Percentiles rank a stretch among this genome's conserved stretches.
Conservation (phyloP, 2,888 invertebrate genomes). For the Mantis religiosa region DNA sequence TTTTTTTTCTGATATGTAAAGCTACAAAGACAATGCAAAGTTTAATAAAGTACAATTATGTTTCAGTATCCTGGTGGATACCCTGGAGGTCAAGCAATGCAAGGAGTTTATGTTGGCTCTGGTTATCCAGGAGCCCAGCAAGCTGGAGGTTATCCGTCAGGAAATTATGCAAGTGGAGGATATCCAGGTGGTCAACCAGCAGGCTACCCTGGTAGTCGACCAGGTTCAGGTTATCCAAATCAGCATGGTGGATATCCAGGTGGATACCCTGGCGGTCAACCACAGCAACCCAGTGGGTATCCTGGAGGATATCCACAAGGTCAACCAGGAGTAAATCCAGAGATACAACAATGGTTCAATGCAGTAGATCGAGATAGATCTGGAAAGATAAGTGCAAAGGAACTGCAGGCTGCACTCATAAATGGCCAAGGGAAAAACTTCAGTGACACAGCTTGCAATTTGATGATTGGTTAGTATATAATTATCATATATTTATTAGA, state of each 20-base stretch:
- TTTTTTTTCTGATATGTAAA: too few species aligned
- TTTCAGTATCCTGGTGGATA: background rate
- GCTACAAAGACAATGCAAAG: slow-evolving; percentile 42
- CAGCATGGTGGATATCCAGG: slow-evolving; percentile 27
- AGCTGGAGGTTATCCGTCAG: background rate
- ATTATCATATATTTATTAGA: background rate
- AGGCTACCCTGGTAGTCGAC: slow-evolving; percentile 29
- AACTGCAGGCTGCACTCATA: slow-evolving; percentile 74
- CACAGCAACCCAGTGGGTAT: slow-evolving; percentile 21
- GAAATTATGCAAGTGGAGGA: slow-evolving; percentile 3
- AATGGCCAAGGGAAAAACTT: slow-evolving; percentile 82
- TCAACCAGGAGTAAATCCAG: slow-evolving; percentile 53
- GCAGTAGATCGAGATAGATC: slow-evolving; percentile 80
- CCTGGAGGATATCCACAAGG: slow-evolving; percentile 32
- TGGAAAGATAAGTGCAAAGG: slow-evolving; percentile 71
- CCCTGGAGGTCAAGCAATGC: background rate
- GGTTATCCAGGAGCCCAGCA: slow-evolving; percentile 2
- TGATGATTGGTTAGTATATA: slow-evolving; percentile 73
- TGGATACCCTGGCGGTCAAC: slow-evolving; percentile 8
- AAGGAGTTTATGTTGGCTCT: background rate
- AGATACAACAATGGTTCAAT: slow-evolving; percentile 78
- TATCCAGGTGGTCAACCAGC: slow-evolving; percentile 23
- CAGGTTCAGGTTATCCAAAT: background rate
- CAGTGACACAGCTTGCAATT: slow-evolving; percentile 74
- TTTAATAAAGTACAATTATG: background rate